Percentiles rank a stretch among this genome's conserved stretches.
phyloP scores from a whole-genome alignment of 1,140 invertebrate species.

The Dinothrombium tinctorium region DNA sequence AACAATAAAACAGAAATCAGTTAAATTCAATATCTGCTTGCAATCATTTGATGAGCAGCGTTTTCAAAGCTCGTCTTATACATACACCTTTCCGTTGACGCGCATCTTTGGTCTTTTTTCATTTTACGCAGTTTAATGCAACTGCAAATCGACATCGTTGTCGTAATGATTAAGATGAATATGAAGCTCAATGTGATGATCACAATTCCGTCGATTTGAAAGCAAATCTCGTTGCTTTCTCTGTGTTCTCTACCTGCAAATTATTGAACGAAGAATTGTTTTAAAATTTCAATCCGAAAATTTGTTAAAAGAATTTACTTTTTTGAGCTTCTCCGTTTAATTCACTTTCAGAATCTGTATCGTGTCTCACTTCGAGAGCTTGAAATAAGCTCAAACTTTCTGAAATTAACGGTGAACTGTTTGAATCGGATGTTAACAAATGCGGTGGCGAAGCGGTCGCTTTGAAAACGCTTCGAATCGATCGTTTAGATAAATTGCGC shows the following conservation, averaged over 20 bases:
- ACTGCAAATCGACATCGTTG: conserved; percentile 6
- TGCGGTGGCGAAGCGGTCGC: too few relatives aligned
- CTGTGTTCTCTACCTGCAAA: too few relatives aligned
- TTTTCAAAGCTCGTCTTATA: too few relatives aligned
- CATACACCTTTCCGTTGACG: too few relatives aligned
- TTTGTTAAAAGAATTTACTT: too few relatives aligned
- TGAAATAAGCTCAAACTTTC: conserved; percentile 74
- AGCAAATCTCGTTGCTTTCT: not conserved
- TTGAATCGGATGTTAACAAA: not conserved
- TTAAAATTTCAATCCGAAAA: too few relatives aligned
- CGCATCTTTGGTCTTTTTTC: not conserved
- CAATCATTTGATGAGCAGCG: too few relatives aligned
- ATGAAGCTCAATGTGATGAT: not conserved
- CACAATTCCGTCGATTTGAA: not conserved
- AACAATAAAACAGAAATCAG: too few relatives aligned
- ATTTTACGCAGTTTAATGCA: conserved; percentile 7
- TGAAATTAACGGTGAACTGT: conserved; percentile 26
- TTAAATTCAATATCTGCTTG: too few relatives aligned
- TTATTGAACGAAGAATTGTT: too few relatives aligned
- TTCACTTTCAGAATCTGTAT: conserved; percentile 33
- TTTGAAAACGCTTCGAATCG: conserved; percentile 9
- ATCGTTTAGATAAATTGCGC: conserved; percentile 30
- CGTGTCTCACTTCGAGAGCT: conserved; percentile 56
- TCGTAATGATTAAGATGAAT: not conserved
- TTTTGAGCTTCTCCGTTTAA: conserved; percentile 26